Base-by-base conservation (phyloP, 2,888 invertebrate genomes). In the Odontocerum albicorne region DNA sequence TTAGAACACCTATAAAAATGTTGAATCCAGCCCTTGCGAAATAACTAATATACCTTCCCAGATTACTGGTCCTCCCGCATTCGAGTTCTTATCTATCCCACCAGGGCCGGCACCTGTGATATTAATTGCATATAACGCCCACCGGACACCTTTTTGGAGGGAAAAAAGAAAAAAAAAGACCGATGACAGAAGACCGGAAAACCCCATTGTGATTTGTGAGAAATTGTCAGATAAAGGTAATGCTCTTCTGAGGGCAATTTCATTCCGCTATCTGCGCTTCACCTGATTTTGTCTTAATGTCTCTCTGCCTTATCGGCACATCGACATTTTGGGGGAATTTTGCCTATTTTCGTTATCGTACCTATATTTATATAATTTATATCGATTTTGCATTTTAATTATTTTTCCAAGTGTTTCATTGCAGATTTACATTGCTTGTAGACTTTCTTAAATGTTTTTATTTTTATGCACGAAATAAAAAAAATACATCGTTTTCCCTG, bases 151-250 rank as follows among this genome's bases (percentile, higher is more conserved):
- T 42, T 49, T 38, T 40, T 4, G 4, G 17, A n/a, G n/a, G 15
- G 42, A 17, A 21, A 38, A 40, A 42, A 19, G 40, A 42, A 50
- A 43, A 50, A 50, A 50, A 36, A 50, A 32, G 40, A 39, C 27
- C 20, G 50, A 50, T 50, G 42, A 35, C 33, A 22, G 50, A 50
- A 43, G 22, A 50, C 15, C 42, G 50, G 50, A 50, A 50, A 42
- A 36, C 22, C 46, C 43, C 50, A 50, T 50, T 50, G 50, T 50
- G 50, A 50, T 50, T 50, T 50, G 50, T 50, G 50, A 42, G 50
- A 42, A 22, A 43, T 50, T 50, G 50, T 43, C 50, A 50, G 50
- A 50, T 50, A 50, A 50, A 32, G 49, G 32, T 40, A 49, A 49
- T 40, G 49, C 42, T 40, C 49, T 33, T 36, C 40, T 40, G 20